Base-by-base conservation (phyloP, 2,888 invertebrate species). In the Sinopyrophorus schimmeli region DNA sequence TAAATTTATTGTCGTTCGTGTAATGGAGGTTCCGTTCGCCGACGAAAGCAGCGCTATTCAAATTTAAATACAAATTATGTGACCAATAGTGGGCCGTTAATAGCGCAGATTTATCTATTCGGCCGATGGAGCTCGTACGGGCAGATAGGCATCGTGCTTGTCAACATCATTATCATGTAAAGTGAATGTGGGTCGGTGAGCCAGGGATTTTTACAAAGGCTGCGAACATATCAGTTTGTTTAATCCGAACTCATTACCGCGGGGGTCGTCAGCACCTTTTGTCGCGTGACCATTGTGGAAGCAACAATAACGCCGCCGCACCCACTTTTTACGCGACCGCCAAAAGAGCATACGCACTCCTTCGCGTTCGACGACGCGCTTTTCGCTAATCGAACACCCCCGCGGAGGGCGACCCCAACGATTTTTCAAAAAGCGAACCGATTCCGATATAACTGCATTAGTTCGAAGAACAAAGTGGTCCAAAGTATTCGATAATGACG, bases 331-430 rank as follows among this genome's bases (percentile, higher is more conserved):
- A 46, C 41, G 35, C 51, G 40, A 46, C 39, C 46, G 40, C 40
- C 42, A 40, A 46, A 51, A 46, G n/a, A n/a, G 46, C 48, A 44
- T 40, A 34, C 42, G 34, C 32, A 14, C 9, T 14, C 21, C 16
- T 37, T 41, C 46, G 21, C 40, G 37, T 37, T 40, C n/a, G n/a
- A 37, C 40, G 31, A 35, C 41, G 49, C 49, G 38, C 40, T 40
- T 49, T 39, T 40, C 53, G 48, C 54, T 56, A 56, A 54, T 55
- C 54, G 51, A 58, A 56, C 54, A 57, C 57, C 53, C 7, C 23
- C 21, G 7, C 11, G 21, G 20, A 28, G 14, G 37, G 26, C 44
- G 31, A n/a, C n/a, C n/a, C n/a, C 26, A 42, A 37, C 41, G 39
- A 31, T 40, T 28, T 28, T 37, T 28, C 15, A 9, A 10, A 30